Conservation (phyloP, 2,888 invertebrate genomes). For the Horisme vitalbata region DNA sequence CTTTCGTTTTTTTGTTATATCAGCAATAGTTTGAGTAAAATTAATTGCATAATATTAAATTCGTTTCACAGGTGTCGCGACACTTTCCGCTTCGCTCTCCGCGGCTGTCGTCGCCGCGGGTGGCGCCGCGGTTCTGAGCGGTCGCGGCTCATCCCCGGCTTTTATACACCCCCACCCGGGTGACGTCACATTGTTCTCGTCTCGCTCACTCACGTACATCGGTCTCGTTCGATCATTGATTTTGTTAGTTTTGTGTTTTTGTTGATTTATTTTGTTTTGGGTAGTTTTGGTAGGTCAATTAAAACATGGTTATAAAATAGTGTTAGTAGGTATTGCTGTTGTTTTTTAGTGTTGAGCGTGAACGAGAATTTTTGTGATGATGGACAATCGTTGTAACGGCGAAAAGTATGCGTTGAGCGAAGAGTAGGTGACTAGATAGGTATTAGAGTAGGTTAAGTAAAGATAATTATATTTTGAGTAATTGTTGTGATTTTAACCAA, state of each 20-base stretch:
- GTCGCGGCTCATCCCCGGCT: conserved; percentile 41
- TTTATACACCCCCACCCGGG: conserved; percentile 32
- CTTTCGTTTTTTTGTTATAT: no score
- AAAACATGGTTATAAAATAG: conserved; percentile 22
- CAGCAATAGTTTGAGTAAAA: neutral
- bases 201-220: conserved; percentile 37
- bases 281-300: conserved; percentile 28
- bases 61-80: conserved; percentile 47
- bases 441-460: conserved; percentile 40
- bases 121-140: conserved; percentile 75
- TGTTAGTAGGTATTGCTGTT: conserved; percentile 7
- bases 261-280: neutral
- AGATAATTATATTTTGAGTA: conserved; percentile 69
- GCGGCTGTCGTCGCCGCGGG: conserved; percentile 69
- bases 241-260: conserved; percentile 2
- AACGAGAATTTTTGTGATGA: conserved; percentile 20
- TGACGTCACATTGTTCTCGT: conserved; percentile 35
- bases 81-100: conserved; percentile 73
- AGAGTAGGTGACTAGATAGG: conserved; percentile 71
- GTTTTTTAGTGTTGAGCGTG: conserved; percentile 19
- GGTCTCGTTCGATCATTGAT: neutral
- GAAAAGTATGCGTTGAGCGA: conserved; percentile 38
- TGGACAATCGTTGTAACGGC: conserved; percentile 21
- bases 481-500: conserved; percentile 80
- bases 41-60: neutral